A percentile compares a stretch with the other conserved stretches of the same genome.
phyloP scores from a whole-genome alignment of 1,140 invertebrate genomes.

The Achroia grisella region DNA sequence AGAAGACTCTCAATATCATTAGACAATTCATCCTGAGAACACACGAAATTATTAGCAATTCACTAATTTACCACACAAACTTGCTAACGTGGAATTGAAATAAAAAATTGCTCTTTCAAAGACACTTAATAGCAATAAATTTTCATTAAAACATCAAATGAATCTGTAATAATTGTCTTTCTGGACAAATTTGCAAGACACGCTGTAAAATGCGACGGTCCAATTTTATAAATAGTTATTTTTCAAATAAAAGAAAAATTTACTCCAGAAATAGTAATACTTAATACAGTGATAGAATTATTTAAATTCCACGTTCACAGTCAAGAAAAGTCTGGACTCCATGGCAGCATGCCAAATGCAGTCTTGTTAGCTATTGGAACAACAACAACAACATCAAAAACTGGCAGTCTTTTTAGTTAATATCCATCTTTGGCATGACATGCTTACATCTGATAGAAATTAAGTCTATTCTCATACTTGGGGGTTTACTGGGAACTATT shows the following conservation, averaged over 20 bases:
- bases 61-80: slow-evolving; percentile 12
- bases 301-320: background rate
- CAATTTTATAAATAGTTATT: no score
- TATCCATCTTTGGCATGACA: slow-evolving; percentile 39
- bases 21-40: slow-evolving; percentile 78
- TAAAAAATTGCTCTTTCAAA: no score
- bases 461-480: background rate
- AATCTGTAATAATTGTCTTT: no score
- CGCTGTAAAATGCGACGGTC: no score
- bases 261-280: background rate
- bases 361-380: slow-evolving; percentile 29
- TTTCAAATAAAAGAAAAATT: background rate
- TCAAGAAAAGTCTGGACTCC: slow-evolving; percentile 10
- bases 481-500: background rate
- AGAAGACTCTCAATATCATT: slow-evolving; percentile 79
- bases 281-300: background rate
- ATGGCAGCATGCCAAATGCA: slow-evolving; percentile 28
- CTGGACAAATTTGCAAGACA: no score
- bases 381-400: slow-evolving; percentile 34
- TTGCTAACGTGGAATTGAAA: slow-evolving; percentile 23
- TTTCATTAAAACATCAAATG: no score
- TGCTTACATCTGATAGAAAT: slow-evolving; percentile 15
- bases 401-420: slow-evolving; percentile 23
- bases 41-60: slow-evolving; percentile 58
- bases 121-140: no score